Base-by-base conservation (phyloP, 2,888 invertebrate species). In the Belgica antarctica region DNA sequence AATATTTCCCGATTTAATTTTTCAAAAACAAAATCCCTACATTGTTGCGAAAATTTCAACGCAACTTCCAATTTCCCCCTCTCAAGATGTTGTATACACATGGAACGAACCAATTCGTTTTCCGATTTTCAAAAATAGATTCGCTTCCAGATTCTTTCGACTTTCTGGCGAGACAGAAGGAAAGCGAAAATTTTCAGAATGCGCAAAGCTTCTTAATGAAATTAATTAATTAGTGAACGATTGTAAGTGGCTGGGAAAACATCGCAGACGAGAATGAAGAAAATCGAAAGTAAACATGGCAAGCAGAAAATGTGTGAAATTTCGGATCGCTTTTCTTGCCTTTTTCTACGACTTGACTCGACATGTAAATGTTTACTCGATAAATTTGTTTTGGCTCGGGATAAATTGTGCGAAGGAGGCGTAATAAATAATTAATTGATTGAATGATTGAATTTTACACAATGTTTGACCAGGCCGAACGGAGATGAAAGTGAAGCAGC, bases 331-430 rank as follows among this genome's bases (percentile, higher is more conserved):
- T 68, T 17, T 52, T 31, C 34, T 31, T 12, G 7, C 34, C 52
- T 22, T 52, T 52, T n/a, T 52, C 22, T 22, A 4, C 46, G 3
- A 52, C 5, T 52, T 10, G 22, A 52, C 57, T 47, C 47, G 68
- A 68, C 68, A 68, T 68, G 68, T 68, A 68, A 68, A 68, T 57
- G 57, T 68, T 68, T 68, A 68, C 57, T 28, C 47, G 25, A 68
- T 68, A 68, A 68, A 68, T 68, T 68, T 68, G 17, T 41, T 61
- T 61, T 34, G 57, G 27, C 52, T 19, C 24, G 22, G 52, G 22
- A 19, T 10, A 28, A 31, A 28, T 8, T 15, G 12, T 2, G 8
- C 10, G 28, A 66, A 41, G 27, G 34, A 25, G 47, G 41, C 22
- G 28, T 27, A 65, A 65, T 68, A 68, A 68, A 68, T 68, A 68